Conservation (phyloP, 2,113 vertebrate genomes). For the Lampris incognitus region DNA sequence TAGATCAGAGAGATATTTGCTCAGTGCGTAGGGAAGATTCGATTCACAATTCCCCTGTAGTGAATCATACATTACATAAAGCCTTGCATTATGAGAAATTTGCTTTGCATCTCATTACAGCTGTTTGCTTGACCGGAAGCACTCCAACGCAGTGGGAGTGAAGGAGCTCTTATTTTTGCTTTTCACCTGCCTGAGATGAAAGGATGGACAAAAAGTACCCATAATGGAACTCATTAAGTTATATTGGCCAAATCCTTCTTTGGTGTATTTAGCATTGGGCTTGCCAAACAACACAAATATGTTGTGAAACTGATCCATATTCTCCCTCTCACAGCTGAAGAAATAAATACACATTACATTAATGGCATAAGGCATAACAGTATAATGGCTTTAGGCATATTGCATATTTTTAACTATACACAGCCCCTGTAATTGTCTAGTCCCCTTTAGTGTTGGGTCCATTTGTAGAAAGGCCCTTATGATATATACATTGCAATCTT, state of each 20-base stretch:
- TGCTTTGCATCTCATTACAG: slow-evolving; percentile 52
- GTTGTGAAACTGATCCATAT: neutral
- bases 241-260: slow-evolving; percentile 17
- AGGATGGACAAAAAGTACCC: slow-evolving; percentile 26
- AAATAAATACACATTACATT: too few species aligned
- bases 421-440: neutral
- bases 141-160: slow-evolving; percentile 53
- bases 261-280: slow-evolving; percentile 2
- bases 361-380: too few species aligned
- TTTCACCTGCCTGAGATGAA: slow-evolving; percentile 34
- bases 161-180: slow-evolving; percentile 55
- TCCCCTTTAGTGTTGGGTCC: neutral
- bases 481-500: neutral
- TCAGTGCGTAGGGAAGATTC: slow-evolving; percentile 19
- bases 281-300: neutral
- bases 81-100: slow-evolving; percentile 53
- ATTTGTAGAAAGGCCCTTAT: neutral
- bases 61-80: slow-evolving; percentile 55
- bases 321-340: neutral
- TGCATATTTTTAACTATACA: neutral
- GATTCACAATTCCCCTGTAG: slow-evolving; percentile 36
- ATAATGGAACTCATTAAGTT: slow-evolving; percentile 13
- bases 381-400: too few species aligned
- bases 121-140: slow-evolving; percentile 38
- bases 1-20: slow-evolving; percentile 25